Evolutionary conservation across 2,888 invertebrate genomes (phyloP).

Genomic region (Idaea dimidiata): DNA sequence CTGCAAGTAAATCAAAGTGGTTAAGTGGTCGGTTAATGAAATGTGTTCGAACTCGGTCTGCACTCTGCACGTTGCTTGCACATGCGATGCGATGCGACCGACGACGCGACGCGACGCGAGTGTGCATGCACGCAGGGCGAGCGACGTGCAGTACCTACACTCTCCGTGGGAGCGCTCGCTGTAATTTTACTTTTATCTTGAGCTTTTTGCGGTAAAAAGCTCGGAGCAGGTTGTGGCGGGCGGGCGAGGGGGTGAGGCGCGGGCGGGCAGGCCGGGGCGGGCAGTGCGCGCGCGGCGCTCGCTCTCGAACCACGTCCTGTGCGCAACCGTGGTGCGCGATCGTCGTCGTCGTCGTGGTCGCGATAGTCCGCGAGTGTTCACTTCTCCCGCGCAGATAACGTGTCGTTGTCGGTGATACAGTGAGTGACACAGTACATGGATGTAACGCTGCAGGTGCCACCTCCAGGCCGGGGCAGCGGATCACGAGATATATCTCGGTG

Average conservation of each 20-base stretch:
- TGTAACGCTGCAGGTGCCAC: slow-evolving; percentile 14
- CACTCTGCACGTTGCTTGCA: neutral
- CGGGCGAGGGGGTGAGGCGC: slow-evolving; percentile 31
- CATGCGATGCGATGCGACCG: slow-evolving; percentile 1
- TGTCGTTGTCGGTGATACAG: slow-evolving; percentile 22
- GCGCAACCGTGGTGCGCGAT: slow-evolving; percentile 11
- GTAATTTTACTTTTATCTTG: slow-evolving; percentile 59
- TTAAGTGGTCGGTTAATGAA: slow-evolving; percentile 1
- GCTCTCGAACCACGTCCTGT: slow-evolving; percentile 37
- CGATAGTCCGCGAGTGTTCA: slow-evolving; percentile 30
- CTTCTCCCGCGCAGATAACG: slow-evolving; percentile 24
- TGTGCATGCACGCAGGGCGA: slow-evolving; percentile 7
- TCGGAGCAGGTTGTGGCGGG: slow-evolving; percentile 54
- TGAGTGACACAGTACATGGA: slow-evolving; percentile 22
- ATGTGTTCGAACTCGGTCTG: neutral
- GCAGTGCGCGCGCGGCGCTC: slow-evolving; percentile 60
- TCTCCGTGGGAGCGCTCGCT: slow-evolving; percentile 55
- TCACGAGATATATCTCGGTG: slow-evolving; percentile 54
- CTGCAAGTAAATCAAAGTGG: neutral
- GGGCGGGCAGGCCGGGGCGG: slow-evolving; percentile 30
- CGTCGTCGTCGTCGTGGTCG: slow-evolving; percentile 25
- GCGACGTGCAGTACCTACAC: slow-evolving; percentile 13
- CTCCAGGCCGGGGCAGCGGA: slow-evolving; percentile 41
- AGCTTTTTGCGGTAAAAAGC: slow-evolving; percentile 70
- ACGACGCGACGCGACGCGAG: neutral